Base-by-base conservation (phyloP, 2,113 vertebrate species). In the Otolemur garnettii region DNA sequence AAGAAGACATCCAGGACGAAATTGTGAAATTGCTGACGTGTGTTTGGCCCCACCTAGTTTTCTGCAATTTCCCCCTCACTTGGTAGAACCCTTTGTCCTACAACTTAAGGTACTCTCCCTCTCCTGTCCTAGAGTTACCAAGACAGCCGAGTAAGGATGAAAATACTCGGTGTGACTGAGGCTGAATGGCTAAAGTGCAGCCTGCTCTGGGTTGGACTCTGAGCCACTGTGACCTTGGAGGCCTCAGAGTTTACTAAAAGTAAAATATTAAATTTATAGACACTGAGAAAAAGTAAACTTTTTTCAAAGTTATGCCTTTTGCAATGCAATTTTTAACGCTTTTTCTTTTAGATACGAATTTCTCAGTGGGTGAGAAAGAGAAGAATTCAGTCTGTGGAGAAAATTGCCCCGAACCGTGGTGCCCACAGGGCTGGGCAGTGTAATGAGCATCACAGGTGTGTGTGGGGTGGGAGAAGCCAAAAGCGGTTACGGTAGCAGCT, bases 381-480 rank as follows among this genome's bases (percentile, higher is more conserved):
- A 60, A 38, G 18, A 33, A 59, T 22, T 45, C 26, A 79, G 68
- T 57, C 74, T 12, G 21, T 42, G 33, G 24, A 77, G 75, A 68
- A 64, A 81, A 82, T 15, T 57, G n/a, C 22, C 71, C 30, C 15
- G 3, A 4, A 69, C 2, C 14, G 53, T 21, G 38, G 38, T 38
- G 38, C 71, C 79, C 1, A 2, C 0, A 1, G n/a, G 33, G 72
- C 35, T 38, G 13, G n/a, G 82, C 24, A 35, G 10, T 11, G 4
- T 45, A 4, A 2, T 24, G 72, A 33, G 66, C 30, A 42, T 45
- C 2, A 1, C 26, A 59, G 57, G 24, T 62, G 14, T 90, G 45
- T 15, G 7, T 77, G 45, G n/a, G 81, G 19, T 50, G 71, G 84
- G 12, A 68, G 35, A 68, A 72, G 30, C 33, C 75, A 35, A 38